Evolutionary conservation across 2,113 vertebrate species (phyloP), one percentile per base, ranked within the genome.

Genomic region (Spea bombifrons): DNA sequence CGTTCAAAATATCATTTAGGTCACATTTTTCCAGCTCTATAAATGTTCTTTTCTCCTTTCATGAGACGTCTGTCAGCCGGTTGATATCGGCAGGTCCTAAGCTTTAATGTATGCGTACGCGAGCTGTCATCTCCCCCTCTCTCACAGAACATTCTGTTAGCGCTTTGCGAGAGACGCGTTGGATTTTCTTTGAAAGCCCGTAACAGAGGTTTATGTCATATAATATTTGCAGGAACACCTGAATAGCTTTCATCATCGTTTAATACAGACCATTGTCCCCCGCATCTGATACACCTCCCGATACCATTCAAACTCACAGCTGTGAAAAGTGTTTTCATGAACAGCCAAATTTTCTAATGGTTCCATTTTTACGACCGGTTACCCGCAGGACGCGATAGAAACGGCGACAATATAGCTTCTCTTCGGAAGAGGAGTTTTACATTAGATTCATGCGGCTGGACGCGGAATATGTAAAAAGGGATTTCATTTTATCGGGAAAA

Each of bases 141-240:
- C 46, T 63, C 53, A 63, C 43, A 16, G 75, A 77, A 63, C 75
- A 77, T 77, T 70, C 75, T 53, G 44, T 47, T 30, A 76, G 66
- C 49, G 75, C 66, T 52, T 53, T 50, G 67, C 59, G 49, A 12
- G 53, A 43, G 46, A 52, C 59, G 66, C 70, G 75, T 77, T 77
- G 75, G 61, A 61, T 70, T 77, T 67, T 61, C 17, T 64, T 64
- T 64, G 61, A 64, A 30, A 17, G 17, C 61, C 44, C 70, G 67
- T 77, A 70, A 77, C 66, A 69, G 75, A 77, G 30, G 55, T 45
- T 53, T 69, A 69, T 59, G 66, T 76, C 53, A 70, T 55, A 63
- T 70, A 55, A 77, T 77, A 70, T 76, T 70, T 77, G 75, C 66
- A 46, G 43, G 66, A 68, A 57, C 68, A 68, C 75, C 65, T 76